Base-by-base conservation (phyloP, 2,113 vertebrate genomes). In the Nyctereutes procyonoides region DNA sequence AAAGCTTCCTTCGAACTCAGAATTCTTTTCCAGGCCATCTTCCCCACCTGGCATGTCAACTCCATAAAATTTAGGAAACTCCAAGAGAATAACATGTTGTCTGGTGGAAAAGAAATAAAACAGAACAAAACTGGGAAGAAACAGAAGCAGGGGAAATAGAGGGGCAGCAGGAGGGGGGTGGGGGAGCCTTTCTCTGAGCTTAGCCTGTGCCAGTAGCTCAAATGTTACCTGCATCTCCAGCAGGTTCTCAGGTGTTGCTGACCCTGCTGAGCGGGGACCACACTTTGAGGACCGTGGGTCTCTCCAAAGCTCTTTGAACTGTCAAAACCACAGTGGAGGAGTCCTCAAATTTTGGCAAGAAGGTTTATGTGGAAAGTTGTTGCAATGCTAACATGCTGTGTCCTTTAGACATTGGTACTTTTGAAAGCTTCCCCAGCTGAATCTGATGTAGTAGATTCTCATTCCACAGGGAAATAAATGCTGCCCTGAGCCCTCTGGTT, bases 261-360 rank as follows among this genome's bases (percentile, higher is more conserved):
- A 32, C 0, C 11, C 6, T 56, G 62, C 24, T 20, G 11, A 5
- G 28, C 28, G 0, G 22, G 8, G 7, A 17, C 22, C 48, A 26
- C 71, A 10, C 30, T 56, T 38, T n/a, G 62, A 87, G 87, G 84
- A 74, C 30, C 28, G 6, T 5, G 32, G 53, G 35, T 58, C 73
- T 12, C 15, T 12, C 38, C 53, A 43, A 13, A 82, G 26, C 63
- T 24, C 74, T 51, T 90, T 16, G 24, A 69, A 93, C 43, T 51
- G 2, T 38, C 26, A 62, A 55, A 76, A 90, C 60, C 35, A 19
- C 4, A 22, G 22, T 65, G 8, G 48, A 11, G 15, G 30, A 9
- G 4, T 19, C 43, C 60, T 77, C 51, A 62, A 7, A 6, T 24
- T 86, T n/a, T 30, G 24, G 16, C 28, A 24, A 55, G 58, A 76